Conservation (phyloP, 2,113 vertebrate species). For the Rhegmatorhina hoffmannsi region DNA sequence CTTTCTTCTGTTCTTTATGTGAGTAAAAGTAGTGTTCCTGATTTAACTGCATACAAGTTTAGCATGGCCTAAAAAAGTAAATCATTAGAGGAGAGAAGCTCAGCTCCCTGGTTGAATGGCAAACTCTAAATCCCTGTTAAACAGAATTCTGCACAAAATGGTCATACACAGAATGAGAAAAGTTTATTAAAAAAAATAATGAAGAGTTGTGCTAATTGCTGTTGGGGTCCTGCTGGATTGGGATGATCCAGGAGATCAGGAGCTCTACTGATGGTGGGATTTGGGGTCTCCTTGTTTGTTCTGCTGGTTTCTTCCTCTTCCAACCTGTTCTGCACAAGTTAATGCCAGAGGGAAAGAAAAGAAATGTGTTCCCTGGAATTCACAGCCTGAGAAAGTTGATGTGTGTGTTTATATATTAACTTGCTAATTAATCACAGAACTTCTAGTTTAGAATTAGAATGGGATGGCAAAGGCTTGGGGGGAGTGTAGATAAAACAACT, state of each 20-base stretch:
- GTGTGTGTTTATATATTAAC: not conserved
- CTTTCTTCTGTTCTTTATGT: not conserved
- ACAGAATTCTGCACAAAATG: not conserved
- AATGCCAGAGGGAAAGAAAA: not conserved
- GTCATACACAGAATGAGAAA: not conserved
- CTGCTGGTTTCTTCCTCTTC: not conserved
- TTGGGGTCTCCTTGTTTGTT: not conserved
- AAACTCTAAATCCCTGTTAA: not conserved
- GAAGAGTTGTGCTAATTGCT: not conserved
- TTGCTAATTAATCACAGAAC: not conserved
- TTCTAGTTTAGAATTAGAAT: not conserved
- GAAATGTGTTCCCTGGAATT: not conserved
- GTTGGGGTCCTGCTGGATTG: not conserved
- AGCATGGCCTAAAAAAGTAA: not conserved
- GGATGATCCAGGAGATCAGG: not conserved
- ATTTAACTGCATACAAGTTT: not conserved
- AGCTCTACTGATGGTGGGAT: not conserved
- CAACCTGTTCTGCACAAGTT: not conserved
- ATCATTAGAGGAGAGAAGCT: not conserved
- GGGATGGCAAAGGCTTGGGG: not conserved
- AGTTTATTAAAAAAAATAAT: too few species aligned
- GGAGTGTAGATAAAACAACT: not conserved
- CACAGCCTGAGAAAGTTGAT: not conserved
- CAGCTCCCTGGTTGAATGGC: not conserved
- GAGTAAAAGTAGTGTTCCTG: not conserved